A percentile compares a stretch with the other conserved stretches of the same genome.
Evolutionary conservation across 2,113 vertebrate genomes (phyloP).

Genomic region (Hyperoodon ampullatus): DNA sequence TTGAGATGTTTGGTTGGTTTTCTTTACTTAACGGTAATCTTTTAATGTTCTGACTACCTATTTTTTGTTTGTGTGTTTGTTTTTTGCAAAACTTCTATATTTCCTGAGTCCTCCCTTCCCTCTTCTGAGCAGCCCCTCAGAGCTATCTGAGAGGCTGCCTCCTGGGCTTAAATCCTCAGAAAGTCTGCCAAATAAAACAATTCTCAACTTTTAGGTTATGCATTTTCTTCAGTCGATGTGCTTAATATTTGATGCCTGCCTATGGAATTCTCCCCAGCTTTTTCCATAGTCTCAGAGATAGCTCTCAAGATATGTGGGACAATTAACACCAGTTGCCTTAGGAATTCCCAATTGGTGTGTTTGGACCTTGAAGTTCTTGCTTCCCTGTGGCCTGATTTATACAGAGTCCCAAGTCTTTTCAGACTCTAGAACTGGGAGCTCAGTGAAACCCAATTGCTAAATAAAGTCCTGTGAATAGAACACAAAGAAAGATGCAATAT

Average conservation of each 20-base stretch:
- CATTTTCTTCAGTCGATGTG: background rate
- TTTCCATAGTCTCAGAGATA: background rate
- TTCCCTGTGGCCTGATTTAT: background rate
- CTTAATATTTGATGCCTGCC: slow-evolving; percentile 7
- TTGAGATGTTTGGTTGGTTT: background rate
- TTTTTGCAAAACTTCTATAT: background rate
- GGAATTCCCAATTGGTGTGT: background rate
- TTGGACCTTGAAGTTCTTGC: background rate
- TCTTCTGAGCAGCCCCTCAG: background rate
- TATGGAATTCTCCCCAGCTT: slow-evolving; percentile 25
- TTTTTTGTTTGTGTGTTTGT: no score
- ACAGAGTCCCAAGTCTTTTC: background rate
- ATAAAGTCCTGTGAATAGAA: background rate
- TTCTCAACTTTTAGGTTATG: background rate
- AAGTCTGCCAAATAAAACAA: background rate
- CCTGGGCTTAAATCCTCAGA: background rate
- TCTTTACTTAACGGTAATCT: background rate
- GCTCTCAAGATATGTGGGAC: background rate
- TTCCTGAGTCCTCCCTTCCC: background rate
- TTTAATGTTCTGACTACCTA: background rate
- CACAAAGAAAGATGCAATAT: background rate
- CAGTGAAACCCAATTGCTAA: background rate
- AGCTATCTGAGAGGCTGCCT: background rate
- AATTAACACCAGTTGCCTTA: background rate
- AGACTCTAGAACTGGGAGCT: background rate